Percentiles rank a stretch among this genome's conserved stretches.
phyloP scores from a whole-genome alignment of 53 echinoderm and acorn worm species.

The Luidia sarsii region DNA sequence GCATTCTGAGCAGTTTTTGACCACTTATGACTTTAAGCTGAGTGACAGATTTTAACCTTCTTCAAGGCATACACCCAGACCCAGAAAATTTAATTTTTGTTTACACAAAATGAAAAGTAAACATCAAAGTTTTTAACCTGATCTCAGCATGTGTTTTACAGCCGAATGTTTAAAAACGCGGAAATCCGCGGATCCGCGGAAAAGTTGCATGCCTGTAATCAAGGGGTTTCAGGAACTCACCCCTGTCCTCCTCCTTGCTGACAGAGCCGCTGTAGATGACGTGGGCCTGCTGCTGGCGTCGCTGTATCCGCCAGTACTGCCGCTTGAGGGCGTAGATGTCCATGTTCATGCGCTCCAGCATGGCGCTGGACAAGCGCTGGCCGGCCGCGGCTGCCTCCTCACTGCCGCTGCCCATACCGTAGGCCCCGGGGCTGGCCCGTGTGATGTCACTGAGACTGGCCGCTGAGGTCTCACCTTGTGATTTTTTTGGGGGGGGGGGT shows the following conservation, averaged over 20 bases:
- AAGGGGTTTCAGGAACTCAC: too few relatives aligned
- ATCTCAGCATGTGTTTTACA: too few relatives aligned
- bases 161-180: too few relatives aligned
- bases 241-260: slow-evolving; percentile 67
- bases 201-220: too few relatives aligned
- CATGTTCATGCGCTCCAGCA: slow-evolving; percentile 96
- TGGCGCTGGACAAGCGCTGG: slow-evolving; percentile 78
- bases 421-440: slow-evolving; percentile 88
- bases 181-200: too few relatives aligned
- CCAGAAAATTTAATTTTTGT: too few relatives aligned
- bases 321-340: slow-evolving; percentile 91
- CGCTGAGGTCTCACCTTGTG: slow-evolving; percentile 19
- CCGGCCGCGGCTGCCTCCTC: slow-evolving; percentile 50
- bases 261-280: slow-evolving; percentile 91
- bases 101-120: too few relatives aligned
- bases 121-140: too few relatives aligned
- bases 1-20: too few relatives aligned
- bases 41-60: too few relatives aligned
- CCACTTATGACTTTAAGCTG: too few relatives aligned
- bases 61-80: too few relatives aligned
- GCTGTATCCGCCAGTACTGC: slow-evolving; percentile 96
- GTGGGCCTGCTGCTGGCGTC: slow-evolving; percentile 90
- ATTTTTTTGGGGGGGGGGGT: not conserved
- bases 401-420: slow-evolving; percentile 68
- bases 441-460: slow-evolving; percentile 79